A percentile compares a stretch with the other conserved stretches of the same genome.
These are phyloP conservation scores for Daboia siamensis DNA, from an alignment of 2,113 vertebrate species.

Conservation along the genomic window DNA sequence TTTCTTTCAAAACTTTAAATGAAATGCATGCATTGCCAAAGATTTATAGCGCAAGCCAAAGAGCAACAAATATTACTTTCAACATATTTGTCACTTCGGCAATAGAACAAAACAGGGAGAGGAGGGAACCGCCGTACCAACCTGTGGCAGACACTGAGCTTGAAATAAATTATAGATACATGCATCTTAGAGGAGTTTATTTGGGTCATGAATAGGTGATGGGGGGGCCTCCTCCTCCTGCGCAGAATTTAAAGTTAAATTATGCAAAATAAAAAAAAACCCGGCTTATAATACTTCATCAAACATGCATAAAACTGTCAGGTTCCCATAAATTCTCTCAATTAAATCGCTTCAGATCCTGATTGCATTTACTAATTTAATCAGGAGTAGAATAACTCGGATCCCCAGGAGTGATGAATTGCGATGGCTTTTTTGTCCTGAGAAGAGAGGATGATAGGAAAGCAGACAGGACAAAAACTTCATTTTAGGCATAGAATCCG, in stretches of 20 bases:
- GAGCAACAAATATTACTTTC: conserved; percentile 69
- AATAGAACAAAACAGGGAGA: conserved; percentile 57
- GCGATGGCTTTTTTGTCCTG: conserved; percentile 4
- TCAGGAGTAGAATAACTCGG: conserved; percentile 77
- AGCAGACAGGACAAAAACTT: background rate
- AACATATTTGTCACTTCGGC: conserved; percentile 78
- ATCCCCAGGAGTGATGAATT: conserved; percentile 65
- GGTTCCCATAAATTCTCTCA: conserved; percentile 84
- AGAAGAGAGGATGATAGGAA: background rate
- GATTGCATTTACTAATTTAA: conserved; percentile 91
- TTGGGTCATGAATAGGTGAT: conserved; percentile 78
- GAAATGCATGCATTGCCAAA: conserved; percentile 67
- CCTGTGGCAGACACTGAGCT: conserved; percentile 52
- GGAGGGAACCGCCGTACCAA: background rate
- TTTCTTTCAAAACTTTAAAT: conserved; percentile 77
- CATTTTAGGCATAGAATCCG: background rate
- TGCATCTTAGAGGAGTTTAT: conserved; percentile 77
- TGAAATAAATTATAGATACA: conserved; percentile 79
- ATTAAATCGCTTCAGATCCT: conserved; percentile 81
- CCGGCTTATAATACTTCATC: conserved; percentile 91
- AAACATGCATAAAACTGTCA: conserved; percentile 89
- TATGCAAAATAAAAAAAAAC: conserved; percentile 94
- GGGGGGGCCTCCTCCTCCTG: conserved; percentile 56
- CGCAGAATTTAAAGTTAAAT: conserved; percentile 86
- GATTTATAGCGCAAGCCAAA: conserved; percentile 70